Percentiles rank a stretch among this genome's conserved stretches.
These are phyloP conservation scores for Esox masquinongy DNA, from an alignment of 2,797 vertebrate species.

Conservation along the genomic window DNA sequence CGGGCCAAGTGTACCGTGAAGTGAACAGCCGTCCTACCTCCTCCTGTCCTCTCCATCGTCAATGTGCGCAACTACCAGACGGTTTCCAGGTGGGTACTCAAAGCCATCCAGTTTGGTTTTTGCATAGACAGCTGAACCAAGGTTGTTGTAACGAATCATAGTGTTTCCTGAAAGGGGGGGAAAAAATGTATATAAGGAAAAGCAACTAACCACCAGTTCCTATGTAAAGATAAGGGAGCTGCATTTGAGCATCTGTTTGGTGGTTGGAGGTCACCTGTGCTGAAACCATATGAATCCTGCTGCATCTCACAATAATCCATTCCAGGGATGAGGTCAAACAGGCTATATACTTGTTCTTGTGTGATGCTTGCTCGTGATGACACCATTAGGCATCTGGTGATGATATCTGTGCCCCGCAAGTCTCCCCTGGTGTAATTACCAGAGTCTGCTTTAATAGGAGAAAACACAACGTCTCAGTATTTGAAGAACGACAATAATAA, in stretches of 20 bases:
- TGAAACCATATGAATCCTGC: conserved; percentile 84
- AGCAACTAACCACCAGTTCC: no score
- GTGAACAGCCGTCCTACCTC: conserved; percentile 69
- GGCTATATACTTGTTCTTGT: conserved; percentile 88
- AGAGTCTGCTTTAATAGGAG: conserved; percentile 52
- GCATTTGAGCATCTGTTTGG: no score
- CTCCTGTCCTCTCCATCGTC: conserved; percentile 88
- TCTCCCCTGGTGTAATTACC: conserved; percentile 74
- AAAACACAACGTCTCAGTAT: conserved; percentile 10
- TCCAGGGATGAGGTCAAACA: conserved; percentile 92
- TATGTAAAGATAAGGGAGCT: no score
- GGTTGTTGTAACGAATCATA: conserved; percentile 90
- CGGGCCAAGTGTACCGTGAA: no score
- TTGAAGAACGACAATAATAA: neutral
- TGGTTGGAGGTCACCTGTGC: conserved; percentile 70
- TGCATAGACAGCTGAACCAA: conserved; percentile 93
- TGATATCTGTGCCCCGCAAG: conserved; percentile 75
- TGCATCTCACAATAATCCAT: conserved; percentile 95
- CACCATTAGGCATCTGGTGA: conserved; percentile 87
- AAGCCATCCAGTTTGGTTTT: conserved; percentile 93
- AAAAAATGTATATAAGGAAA: no score
- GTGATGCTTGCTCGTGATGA: conserved; percentile 81
- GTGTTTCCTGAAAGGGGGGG: conserved; percentile 77
- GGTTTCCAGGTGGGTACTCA: conserved; percentile 93
- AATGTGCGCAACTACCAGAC: conserved; percentile 83